Conservation (phyloP, 2,888 invertebrate genomes). For the Dioctria rufipes region DNA sequence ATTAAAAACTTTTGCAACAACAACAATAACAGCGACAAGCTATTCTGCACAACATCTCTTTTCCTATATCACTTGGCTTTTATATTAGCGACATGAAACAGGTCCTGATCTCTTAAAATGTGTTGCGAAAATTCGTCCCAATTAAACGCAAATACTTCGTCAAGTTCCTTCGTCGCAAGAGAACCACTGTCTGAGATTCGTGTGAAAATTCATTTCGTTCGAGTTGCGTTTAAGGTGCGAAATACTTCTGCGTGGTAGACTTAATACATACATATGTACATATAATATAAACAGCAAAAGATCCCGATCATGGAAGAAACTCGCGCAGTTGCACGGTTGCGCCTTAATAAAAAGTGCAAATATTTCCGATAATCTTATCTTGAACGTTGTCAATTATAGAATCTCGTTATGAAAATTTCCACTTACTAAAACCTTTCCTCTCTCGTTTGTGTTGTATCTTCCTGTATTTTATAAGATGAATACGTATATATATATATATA, state of each 20-base stretch:
- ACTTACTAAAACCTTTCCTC: conserved; percentile 59
- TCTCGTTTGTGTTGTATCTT: not conserved
- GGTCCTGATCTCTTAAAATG: conserved; percentile 16
- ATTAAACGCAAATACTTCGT: conserved; percentile 48
- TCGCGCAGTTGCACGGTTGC: conserved; percentile 15
- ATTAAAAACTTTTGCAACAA: not conserved
- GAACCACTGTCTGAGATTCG: conserved; percentile 24
- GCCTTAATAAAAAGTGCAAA: conserved; percentile 61
- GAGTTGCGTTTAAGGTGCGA: conserved; percentile 47
- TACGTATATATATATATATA: too few relatives aligned
- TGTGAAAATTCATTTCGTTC: conserved; percentile 33
- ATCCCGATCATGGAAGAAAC: conserved; percentile 59
- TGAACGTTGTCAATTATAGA: conserved; percentile 63
- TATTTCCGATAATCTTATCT: conserved; percentile 63
- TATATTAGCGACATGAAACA: conserved; percentile 23
- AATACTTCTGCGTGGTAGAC: conserved; percentile 19
- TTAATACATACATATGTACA: not conserved
- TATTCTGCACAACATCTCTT: not conserved
- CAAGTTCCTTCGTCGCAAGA: conserved; percentile 12
- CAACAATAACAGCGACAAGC: conserved; percentile 1
- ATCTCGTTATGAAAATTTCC: conserved; percentile 61
- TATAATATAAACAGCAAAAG: conserved; percentile 55
- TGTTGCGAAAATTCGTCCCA: conserved; percentile 44
- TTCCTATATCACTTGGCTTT: conserved; percentile 11
- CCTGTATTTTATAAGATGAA: too few relatives aligned